Base-by-base conservation (phyloP, 2,888 invertebrate species). In the Diarsia dahlii region DNA sequence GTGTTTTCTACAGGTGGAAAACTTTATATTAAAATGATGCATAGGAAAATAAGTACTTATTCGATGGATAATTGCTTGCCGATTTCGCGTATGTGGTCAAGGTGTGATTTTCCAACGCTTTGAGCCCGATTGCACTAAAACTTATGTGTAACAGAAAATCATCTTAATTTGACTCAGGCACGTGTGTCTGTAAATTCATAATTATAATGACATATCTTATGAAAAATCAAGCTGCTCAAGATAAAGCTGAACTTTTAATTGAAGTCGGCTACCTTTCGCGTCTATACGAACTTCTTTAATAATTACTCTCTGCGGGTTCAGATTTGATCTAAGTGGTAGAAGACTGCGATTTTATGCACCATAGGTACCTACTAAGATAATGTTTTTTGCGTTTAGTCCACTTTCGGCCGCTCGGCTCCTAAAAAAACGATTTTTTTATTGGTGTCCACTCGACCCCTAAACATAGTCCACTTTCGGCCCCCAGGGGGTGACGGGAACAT, bases 201-300 rank as follows among this genome's bases (percentile, higher is more conserved):
- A 15, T 63, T 46, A 83, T 89, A 88, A 50, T n/a, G 1, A 8
- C 13, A 54, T 39, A 54, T 46, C 13, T 56, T 3, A 88, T 87
- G 84, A 88, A 89, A 92, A 92, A 92, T 91, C 71, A 84, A 82
- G 91, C 90, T 90, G 86, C 83, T 46, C 84, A 78, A 80, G 84
- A 78, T 73, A 85, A 82, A 84, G 87, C 87, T 89, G 79, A 94
- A 95, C 90, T 95, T 95, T 95, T 94, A 95, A 95, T 95, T 95
- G 94, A 94, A 95, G 93, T 88, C 88, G 89, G 92, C 91, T 92
- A 93, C 93, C 92, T 93, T 91, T 89, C 85, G 80, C 87, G 90
- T 90, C 91, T 91, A 91, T 92, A 87, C 90, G 87, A 93, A 95
- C 92, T 95, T 95, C 92, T 95, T 94, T 94, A 92, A 95, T 95